Evolutionary conservation across 1,140 invertebrate genomes (phyloP).

Genomic region (Sitophilus oryzae): DNA sequence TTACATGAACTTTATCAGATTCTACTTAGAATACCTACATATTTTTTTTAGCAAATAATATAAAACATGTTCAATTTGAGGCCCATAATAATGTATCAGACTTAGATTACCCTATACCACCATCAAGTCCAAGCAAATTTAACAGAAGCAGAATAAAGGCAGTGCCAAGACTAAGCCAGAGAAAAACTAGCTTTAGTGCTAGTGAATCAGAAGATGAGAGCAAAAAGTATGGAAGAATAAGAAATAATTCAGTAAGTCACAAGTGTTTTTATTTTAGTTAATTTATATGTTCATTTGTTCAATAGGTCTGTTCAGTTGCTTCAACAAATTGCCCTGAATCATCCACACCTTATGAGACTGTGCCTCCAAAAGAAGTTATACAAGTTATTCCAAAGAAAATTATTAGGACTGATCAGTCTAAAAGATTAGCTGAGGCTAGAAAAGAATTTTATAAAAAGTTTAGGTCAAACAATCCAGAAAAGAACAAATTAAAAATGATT

Average conservation of each 20-base stretch:
- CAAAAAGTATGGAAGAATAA: slow-evolving; percentile 31
- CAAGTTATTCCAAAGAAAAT: slow-evolving; percentile 33
- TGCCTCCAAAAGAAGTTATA: slow-evolving; percentile 29
- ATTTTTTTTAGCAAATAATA: slow-evolving; percentile 4
- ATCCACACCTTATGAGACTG: slow-evolving; percentile 7
- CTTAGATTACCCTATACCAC: slow-evolving; percentile 34
- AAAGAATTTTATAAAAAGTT: slow-evolving; percentile 55
- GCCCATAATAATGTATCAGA: slow-evolving; percentile 21
- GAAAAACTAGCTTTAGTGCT: slow-evolving; percentile 38
- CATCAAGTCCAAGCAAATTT: slow-evolving; percentile 39
- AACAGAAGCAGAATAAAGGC: slow-evolving; percentile 39
- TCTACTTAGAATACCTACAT: too few species aligned
- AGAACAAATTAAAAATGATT: slow-evolving; percentile 74
- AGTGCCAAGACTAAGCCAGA: slow-evolving; percentile 33
- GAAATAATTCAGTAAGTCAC: slow-evolving; percentile 40
- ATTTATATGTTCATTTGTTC: slow-evolving; percentile 6
- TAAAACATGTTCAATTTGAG: slow-evolving; percentile 4
- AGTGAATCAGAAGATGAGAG: slow-evolving; percentile 44
- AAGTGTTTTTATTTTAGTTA: slow-evolving; percentile 4
- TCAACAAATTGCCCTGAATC: slow-evolving; percentile 21
- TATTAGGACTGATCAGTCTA: slow-evolving; percentile 45
- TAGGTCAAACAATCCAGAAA: slow-evolving; percentile 54
- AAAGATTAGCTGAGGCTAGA: slow-evolving; percentile 50
- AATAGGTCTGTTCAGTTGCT: slow-evolving; percentile 32
- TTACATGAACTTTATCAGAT: too few species aligned